Base-by-base conservation (phyloP, 2,113 vertebrate genomes). In the Bombycilla garrulus region DNA sequence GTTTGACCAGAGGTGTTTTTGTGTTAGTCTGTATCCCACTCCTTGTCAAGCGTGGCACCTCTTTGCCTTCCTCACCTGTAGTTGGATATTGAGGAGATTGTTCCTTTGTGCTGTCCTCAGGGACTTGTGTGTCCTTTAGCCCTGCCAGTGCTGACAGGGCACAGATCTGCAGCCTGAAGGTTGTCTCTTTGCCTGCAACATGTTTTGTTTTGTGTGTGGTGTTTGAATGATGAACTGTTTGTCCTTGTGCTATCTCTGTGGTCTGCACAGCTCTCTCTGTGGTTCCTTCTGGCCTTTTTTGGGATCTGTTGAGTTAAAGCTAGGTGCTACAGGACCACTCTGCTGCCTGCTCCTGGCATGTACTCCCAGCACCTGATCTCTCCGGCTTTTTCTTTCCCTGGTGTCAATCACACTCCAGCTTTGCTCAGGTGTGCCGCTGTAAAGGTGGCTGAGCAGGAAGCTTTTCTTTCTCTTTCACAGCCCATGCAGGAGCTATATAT, bases 211-310 rank as follows among this genome's bases (percentile, higher is more conserved):
- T 82, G 71, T 94, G 66, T 83, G 77, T 86, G 58, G 28, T 17
- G 35, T 95, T 69, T 77, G 79, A 77, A 57, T 85, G 76, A 51
- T 82, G 71, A 94, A 5, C 71, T 77, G 50, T 94, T 90, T 90
- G 90, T 90, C 85, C 33, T 88, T 69, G 76, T 92, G 79, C 58
- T 54, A 4, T 81, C 67, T 79, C 87, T 88, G 44, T 72, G 61
- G 31, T 72, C 85, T 36, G 40, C 36, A 56, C 20, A 60, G 74
- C 36, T 80, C 47, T 67, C 48, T 60, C 62, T 90, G 71, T 86
- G n/a, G 50, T 83, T 80, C 71, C 38, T 77, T 74, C 45, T 88
- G 67, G 33, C 35, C 10, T 3, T 70, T 82, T 86, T 77, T 53
- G 67, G 42, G n/a, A 48, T 54, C 50, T 80, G 45, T 56, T 42